Evolutionary conservation across 64 coral and sea anemone species (phyloP), one percentile per base, ranked within the genome.

Genomic region (Montipora sp.): DNA sequence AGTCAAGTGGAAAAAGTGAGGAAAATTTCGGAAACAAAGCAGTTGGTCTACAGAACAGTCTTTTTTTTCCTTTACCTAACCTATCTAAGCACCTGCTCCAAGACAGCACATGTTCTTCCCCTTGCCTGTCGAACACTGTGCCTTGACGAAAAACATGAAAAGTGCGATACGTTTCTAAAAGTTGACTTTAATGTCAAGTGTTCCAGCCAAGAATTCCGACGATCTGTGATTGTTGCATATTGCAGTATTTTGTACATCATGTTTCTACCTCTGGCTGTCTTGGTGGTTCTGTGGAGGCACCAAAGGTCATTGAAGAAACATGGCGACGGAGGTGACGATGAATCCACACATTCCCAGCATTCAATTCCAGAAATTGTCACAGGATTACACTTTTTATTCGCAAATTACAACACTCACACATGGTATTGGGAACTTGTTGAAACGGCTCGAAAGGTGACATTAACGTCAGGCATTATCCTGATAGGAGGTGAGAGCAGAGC

Each of bases 101-200:
- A 73, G 1, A 73, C 70, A 73, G 70, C 70, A 24, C 44, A 6
- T 36, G 70, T 73, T 73, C 70, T 73, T n/a, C 70, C 70, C 3
- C 70, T 73, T 27, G 70, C 70, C 44, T 73, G 70, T 23, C 70
- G 70, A 3, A 23, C n/a, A 7, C n/a, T 73, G 7, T 73, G 70
- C 22, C 70, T n/a, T 7, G 70, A 73, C 36, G 23, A 36, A 75
- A 73, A 60, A 9, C 50, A 49, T 15, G 4, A 46, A 6, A 6
- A 51, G 1, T 91, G 90, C 19, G 15, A 46, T 3, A n/a, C n/a
- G 12, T 91, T 72, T 23, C 48, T 91, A 0, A 91, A 43, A 27
- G 49, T 68, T 6, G 90, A 91, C 24, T 91, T 83, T 63, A 82
- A 10, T 45, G n/a, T 83, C 8, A 27, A 13, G 0, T 91, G 90